Percentiles rank a stretch among this genome's conserved stretches.
These are phyloP conservation scores for Gouania willdenowi DNA, from an alignment of 2,797 vertebrate species.

Conservation along the genomic window DNA sequence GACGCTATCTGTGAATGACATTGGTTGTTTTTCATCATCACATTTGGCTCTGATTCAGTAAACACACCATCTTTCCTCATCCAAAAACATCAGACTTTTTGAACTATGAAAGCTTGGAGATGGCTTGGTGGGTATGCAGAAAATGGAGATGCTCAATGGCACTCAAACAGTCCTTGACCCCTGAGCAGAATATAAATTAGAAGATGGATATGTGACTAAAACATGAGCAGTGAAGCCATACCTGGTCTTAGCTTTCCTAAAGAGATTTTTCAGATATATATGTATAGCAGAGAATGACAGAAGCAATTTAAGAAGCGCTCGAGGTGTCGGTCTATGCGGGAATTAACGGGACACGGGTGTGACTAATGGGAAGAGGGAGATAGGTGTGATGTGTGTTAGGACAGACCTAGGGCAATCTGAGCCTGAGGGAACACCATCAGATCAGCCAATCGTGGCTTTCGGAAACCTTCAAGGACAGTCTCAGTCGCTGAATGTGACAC, in stretches of 20 bases:
- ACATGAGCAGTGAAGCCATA: neutral
- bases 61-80: slow-evolving; percentile 6
- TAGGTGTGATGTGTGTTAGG: slow-evolving; percentile 52
- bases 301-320: slow-evolving; percentile 17
- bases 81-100: slow-evolving; percentile 38
- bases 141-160: slow-evolving; percentile 26
- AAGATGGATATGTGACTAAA: slow-evolving; percentile 8
- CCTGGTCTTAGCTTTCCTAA: neutral
- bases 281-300: slow-evolving; percentile 4
- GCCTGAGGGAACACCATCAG: slow-evolving; percentile 43
- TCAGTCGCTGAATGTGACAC: slow-evolving; percentile 67
- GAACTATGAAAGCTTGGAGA: slow-evolving; percentile 20
- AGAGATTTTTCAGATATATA: neutral
- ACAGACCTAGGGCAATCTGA: slow-evolving; percentile 37
- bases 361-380: slow-evolving; percentile 38
- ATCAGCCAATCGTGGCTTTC: slow-evolving; percentile 53
- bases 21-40: slow-evolving; percentile 46
- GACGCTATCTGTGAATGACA: slow-evolving; percentile 9
- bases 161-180: slow-evolving; percentile 44
- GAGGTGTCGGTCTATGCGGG: slow-evolving; percentile 15
- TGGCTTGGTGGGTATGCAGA: slow-evolving; percentile 10
- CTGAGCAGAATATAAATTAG: slow-evolving; percentile 50
- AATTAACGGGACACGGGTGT: slow-evolving; percentile 30
- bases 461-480: slow-evolving; percentile 70
- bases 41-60: slow-evolving; percentile 16